Percentiles rank a stretch among this genome's conserved stretches.
Conservation (phyloP, 92 coral and sea anemone genomes). For the Paramuricea clavata region DNA sequence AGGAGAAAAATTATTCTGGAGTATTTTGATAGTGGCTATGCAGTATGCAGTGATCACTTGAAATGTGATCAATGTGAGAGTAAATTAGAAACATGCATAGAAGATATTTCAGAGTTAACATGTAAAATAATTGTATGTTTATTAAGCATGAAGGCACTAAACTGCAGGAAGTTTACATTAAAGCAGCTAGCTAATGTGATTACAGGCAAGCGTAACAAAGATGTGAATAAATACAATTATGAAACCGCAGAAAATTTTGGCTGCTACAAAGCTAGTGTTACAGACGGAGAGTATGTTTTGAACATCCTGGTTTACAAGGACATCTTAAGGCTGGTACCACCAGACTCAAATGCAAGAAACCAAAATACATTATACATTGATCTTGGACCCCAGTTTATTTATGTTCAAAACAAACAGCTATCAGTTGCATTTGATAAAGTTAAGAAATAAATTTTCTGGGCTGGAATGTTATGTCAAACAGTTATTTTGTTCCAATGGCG, state of each 20-base stretch:
- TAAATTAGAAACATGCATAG: background rate
- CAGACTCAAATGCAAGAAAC: background rate
- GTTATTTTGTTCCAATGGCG: too few species aligned
- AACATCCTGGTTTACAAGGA: background rate
- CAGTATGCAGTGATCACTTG: background rate
- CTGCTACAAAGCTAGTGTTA: slow-evolving; percentile 5
- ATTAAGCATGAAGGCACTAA: background rate
- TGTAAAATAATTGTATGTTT: background rate
- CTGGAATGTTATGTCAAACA: too few species aligned
- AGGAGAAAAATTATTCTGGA: background rate
- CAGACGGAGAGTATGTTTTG: slow-evolving; percentile 8
- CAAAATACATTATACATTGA: slow-evolving; percentile 24
- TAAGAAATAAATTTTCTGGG: too few species aligned
- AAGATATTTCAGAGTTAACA: background rate
- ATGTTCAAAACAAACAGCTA: slow-evolving; percentile 4
- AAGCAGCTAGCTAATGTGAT: slow-evolving; percentile 30
- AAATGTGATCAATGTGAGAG: background rate
- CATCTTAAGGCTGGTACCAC: background rate
- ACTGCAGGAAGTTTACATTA: background rate
- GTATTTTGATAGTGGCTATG: background rate
- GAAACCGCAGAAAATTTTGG: background rate
- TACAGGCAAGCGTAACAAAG: slow-evolving; percentile 21
- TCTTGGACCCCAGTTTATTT: background rate
- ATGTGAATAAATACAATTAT: slow-evolving; percentile 11
- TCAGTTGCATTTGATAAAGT: background rate